Conservation (phyloP, 2,888 invertebrate genomes). For the Halocaridina rubra region DNA sequence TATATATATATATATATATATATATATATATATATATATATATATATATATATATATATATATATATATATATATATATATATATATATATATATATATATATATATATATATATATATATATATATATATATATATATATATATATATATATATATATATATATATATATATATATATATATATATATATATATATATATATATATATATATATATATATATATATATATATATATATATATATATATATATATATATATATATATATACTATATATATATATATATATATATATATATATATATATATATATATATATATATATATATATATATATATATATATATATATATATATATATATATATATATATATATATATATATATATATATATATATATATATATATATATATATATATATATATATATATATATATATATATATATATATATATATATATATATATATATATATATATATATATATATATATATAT, state of each 20-base stretch:
- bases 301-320: background rate
- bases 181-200: constrained; percentile 13
- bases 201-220: background rate
- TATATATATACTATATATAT: background rate
- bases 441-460: too few species aligned
- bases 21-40: background rate
- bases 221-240: background rate
- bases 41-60: constrained; percentile 5
- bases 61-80: constrained; percentile 22
- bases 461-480: too few species aligned
- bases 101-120: constrained; percentile 12
- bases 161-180: background rate
- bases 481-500: too few species aligned
- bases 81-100: constrained; percentile 9
- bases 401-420: background rate
- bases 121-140: constrained; percentile 21
- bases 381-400: background rate
- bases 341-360: background rate
- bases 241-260: background rate
- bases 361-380: background rate
- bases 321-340: background rate
- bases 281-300: background rate
- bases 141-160: constrained; percentile 24
- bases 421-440: too few species aligned
- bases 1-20: background rate